phyloP scores from a whole-genome alignment of 2,797 vertebrate genomes.

The Xiphorhynchus erythropygius region DNA sequence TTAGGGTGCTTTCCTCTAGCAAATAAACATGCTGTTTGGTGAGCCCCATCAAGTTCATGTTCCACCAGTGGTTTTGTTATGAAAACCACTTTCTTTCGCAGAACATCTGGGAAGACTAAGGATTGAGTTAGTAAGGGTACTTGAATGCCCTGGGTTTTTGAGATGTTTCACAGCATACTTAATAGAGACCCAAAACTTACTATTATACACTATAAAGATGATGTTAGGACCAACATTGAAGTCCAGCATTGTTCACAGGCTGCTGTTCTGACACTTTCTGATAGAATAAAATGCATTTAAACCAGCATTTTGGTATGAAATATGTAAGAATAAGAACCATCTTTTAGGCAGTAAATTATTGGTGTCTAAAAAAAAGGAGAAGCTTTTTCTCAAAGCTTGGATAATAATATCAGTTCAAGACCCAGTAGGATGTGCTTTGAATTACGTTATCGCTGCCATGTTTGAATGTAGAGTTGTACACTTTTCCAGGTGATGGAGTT shows the following conservation, averaged over 20 bases:
- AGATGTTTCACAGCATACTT: neutral
- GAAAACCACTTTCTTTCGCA: neutral
- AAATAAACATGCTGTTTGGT: neutral
- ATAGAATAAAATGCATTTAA: neutral
- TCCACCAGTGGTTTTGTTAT: neutral
- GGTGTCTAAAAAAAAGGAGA: neutral
- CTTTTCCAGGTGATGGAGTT: constrained; percentile 92
- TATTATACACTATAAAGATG: neutral
- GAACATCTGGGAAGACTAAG: neutral
- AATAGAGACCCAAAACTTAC: neutral
- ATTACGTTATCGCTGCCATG: neutral
- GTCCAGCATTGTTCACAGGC: neutral
- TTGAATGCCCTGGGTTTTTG: neutral
- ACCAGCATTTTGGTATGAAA: neutral
- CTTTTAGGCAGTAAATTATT: neutral
- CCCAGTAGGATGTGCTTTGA: neutral
- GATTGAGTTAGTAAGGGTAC: accelerated
- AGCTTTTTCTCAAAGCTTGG: neutral
- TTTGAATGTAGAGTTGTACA: neutral
- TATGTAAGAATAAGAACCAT: neutral
- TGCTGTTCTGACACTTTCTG: neutral
- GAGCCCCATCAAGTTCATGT: neutral
- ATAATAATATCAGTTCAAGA: neutral
- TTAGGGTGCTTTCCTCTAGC: neutral
- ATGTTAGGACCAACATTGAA: neutral